phyloP scores from a whole-genome alignment of 2,888 invertebrate species.

The Amorpha juglandis region DNA sequence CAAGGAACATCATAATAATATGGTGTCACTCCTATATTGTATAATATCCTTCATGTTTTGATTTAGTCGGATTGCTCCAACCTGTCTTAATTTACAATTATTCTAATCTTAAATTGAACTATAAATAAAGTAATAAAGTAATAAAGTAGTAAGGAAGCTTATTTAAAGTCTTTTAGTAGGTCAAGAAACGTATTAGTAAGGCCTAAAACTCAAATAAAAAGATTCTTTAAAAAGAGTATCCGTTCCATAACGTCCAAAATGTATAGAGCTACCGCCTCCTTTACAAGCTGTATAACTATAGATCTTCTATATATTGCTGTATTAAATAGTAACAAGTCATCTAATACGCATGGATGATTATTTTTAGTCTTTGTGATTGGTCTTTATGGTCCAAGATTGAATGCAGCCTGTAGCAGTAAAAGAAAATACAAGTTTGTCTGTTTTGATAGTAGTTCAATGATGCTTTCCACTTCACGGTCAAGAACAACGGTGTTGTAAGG shows the following conservation, averaged over 20 bases:
- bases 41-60: no score
- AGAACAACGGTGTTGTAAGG: constrained; percentile 66
- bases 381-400: constrained; percentile 44
- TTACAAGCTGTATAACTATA: background rate
- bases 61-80: no score
- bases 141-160: no score
- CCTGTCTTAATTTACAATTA: no score
- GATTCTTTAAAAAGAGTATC: constrained; percentile 51
- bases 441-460: constrained; percentile 54
- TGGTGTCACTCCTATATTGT: no score
- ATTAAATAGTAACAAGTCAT: background rate
- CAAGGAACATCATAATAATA: no score
- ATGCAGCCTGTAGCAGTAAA: constrained; percentile 18
- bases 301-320: constrained; percentile 38
- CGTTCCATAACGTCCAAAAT: constrained; percentile 36
- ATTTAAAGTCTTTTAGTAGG: background rate
- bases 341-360: background rate
- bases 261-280: constrained; percentile 34
- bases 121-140: no score
- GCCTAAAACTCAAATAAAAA: constrained; percentile 42
- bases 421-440: constrained; percentile 41
- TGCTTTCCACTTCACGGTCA: constrained; percentile 81
- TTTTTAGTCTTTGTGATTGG: constrained; percentile 27
- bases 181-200: constrained; percentile 37
- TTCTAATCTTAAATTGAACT: no score